Percentiles rank a stretch among this genome's conserved stretches.
These are phyloP conservation scores for Bryconaethiops microstoma DNA, from an alignment of 2,797 vertebrate species.

Conservation along the genomic window DNA sequence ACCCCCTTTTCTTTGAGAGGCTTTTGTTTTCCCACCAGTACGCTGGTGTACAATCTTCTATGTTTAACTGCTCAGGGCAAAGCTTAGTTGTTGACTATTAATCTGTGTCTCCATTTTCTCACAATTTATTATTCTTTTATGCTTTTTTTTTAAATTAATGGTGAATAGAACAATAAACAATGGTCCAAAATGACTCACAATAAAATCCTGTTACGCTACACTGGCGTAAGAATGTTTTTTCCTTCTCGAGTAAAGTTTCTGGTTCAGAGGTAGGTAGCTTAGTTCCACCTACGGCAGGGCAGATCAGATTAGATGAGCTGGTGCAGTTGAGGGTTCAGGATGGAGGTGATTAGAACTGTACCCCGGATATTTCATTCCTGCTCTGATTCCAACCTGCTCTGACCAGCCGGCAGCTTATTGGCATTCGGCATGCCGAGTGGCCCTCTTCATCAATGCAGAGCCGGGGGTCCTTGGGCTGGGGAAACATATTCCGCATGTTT, in stretches of 20 bases:
- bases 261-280: neutral
- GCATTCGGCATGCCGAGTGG: slow-evolving; percentile 33
- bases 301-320: neutral
- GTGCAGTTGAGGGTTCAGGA: slow-evolving; percentile 35
- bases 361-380: slow-evolving; percentile 16
- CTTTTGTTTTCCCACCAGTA: neutral
- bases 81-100: neutral
- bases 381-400: neutral
- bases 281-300: neutral
- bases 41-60: neutral
- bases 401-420: slow-evolving; percentile 14
- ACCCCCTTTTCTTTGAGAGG: neutral
- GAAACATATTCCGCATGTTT: neutral
- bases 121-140: no score
- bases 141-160: neutral
- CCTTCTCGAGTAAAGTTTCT: neutral
- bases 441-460: slow-evolving; percentile 3
- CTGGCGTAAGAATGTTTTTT: neutral
- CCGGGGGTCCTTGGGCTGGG: neutral
- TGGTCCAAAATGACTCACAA: neutral
- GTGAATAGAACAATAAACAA: neutral
- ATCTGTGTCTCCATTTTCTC: no score
- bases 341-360: slow-evolving; percentile 24
- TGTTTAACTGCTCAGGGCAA: neutral
- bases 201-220: neutral